These are phyloP conservation scores for Triplophysa yarkandensis DNA, from an alignment of 2,797 vertebrate species.

Conservation along the genomic window DNA sequence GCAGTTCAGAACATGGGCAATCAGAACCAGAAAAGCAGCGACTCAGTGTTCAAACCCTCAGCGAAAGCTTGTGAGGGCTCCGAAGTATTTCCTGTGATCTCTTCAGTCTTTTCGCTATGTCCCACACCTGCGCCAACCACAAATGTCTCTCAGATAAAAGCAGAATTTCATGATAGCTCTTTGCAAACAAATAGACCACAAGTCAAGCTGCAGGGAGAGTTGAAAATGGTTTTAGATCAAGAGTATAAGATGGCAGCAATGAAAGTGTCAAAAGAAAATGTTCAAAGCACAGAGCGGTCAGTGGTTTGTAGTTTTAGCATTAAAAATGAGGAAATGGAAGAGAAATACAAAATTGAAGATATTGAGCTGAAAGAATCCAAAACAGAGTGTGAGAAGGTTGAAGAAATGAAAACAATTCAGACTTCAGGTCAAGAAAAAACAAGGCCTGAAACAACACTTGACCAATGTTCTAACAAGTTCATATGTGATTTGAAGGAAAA, in stretches of 20 bases:
- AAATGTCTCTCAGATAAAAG: slow-evolving; percentile 65
- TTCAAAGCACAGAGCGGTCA: not conserved
- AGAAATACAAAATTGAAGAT: slow-evolving; percentile 5
- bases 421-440: not conserved
- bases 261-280: slow-evolving; percentile 15
- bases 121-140: slow-evolving; percentile 59
- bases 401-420: slow-evolving; percentile 3
- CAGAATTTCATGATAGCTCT: not conserved
- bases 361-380: slow-evolving; percentile 54
- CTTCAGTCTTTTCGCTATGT: slow-evolving; percentile 91
- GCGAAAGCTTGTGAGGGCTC: slow-evolving; percentile 46
- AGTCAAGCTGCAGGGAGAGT: slow-evolving; percentile 51
- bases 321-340: slow-evolving; percentile 41
- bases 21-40: slow-evolving; percentile 24
- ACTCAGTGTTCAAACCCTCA: slow-evolving; percentile 46
- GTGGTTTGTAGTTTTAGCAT: not conserved
- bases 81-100: slow-evolving; percentile 87
- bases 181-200: not conserved
- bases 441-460: not conserved
- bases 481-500: slow-evolving; percentile 1
- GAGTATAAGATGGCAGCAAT: not conserved
- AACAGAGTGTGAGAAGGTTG: not conserved
- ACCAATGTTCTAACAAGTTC: slow-evolving; percentile 10
- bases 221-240: slow-evolving; percentile 21
- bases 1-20: slow-evolving; percentile 15